Conservation (phyloP, 2,113 vertebrate species). For the Otolemur garnettii region DNA sequence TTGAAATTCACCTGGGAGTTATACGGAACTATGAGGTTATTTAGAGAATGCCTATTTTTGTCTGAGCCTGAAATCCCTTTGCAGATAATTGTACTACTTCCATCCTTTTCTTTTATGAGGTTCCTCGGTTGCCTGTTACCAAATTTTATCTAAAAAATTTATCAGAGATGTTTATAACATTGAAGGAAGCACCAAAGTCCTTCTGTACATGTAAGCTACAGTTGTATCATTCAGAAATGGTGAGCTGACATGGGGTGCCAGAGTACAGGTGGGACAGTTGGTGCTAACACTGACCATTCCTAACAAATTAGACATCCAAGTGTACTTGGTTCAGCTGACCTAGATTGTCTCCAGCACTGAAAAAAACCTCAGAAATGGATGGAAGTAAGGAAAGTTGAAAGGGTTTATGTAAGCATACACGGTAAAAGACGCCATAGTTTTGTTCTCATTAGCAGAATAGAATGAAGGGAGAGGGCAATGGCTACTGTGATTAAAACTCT, state of each 20-base stretch:
- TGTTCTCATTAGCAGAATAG: background rate
- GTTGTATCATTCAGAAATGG: background rate
- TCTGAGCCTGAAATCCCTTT: slow-evolving; percentile 41
- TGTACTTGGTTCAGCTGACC: background rate
- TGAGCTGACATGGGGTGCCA: background rate
- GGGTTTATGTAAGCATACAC: background rate
- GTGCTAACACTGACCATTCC: background rate
- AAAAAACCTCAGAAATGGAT: background rate
- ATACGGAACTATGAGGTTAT: background rate
- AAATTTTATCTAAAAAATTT: slow-evolving; percentile 17
- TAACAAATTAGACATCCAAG: background rate
- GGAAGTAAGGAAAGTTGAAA: background rate
- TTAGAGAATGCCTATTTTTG: background rate
- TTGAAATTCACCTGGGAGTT: slow-evolving; percentile 51
- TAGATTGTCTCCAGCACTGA: background rate
- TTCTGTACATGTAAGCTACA: background rate
- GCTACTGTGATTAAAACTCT: background rate
- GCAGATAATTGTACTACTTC: background rate
- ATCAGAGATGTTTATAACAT: background rate
- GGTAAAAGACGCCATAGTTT: background rate
- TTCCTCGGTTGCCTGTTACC: slow-evolving; percentile 20
- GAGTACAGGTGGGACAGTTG: background rate
- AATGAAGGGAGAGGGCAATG: background rate
- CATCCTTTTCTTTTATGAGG: background rate
- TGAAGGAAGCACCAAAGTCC: background rate